A percentile compares a stretch with the other conserved stretches of the same genome.
Conservation (phyloP, 1,140 invertebrate species). For the Procambarus clarkii region DNA sequence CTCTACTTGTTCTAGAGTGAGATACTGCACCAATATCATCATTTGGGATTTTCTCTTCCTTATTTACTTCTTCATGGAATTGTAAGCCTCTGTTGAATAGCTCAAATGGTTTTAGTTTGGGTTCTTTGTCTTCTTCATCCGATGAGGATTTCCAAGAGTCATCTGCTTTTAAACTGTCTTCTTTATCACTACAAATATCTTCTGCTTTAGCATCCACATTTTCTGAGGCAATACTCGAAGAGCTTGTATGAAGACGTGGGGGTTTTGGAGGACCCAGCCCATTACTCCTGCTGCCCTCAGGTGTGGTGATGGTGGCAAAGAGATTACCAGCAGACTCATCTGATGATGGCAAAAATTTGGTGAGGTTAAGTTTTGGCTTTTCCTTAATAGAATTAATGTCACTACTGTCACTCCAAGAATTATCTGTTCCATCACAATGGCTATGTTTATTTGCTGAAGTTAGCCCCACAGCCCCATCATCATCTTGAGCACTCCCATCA, state of each 20-base stretch:
- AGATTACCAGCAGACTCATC: constrained; percentile 39
- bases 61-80: constrained; percentile 8
- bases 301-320: background rate
- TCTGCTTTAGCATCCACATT: background rate
- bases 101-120: background rate
- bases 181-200: constrained; percentile 3
- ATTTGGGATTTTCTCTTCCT: background rate
- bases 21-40: background rate
- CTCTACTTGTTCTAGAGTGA: constrained; percentile 17
- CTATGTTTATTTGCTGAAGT: background rate
- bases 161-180: constrained; percentile 18
- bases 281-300: background rate
- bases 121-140: constrained; percentile 32
- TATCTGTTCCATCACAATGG: constrained; percentile 33
- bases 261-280: constrained; percentile 45
- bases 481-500: constrained; percentile 35
- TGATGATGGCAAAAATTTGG: constrained; percentile 52
- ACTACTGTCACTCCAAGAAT: constrained; percentile 60
- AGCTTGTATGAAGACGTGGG: constrained; percentile 48
- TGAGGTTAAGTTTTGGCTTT: constrained; percentile 50
- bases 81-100: background rate
- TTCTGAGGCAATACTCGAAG: constrained; percentile 44
- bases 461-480: background rate
- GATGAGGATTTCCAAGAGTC: constrained; percentile 65
- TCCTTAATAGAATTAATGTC: constrained; percentile 55